Base-by-base conservation (phyloP, 2,888 invertebrate species). In the Drosophila robusta region DNA sequence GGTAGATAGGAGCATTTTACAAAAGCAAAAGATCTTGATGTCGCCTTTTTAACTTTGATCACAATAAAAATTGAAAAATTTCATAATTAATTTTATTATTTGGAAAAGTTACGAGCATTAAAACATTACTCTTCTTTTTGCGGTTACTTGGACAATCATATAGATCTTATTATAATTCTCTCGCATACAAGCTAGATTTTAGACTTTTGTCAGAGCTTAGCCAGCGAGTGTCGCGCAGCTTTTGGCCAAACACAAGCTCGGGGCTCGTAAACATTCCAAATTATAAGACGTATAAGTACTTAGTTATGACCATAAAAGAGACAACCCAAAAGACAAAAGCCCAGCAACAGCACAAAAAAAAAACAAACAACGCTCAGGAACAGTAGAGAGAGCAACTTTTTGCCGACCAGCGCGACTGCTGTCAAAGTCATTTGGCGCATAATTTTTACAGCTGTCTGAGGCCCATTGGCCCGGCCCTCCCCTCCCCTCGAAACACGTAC, bases 391-490 rank as follows among this genome's bases (percentile, higher is more conserved):
- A 57, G 36, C 44, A 73, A 72, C 46, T 72, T 76, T 65, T 65
- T 50, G 52, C 56, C 61, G 60, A 55, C 65, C 79, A 45, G 64
- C 51, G 75, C 72, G 71, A 82, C 82, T 85, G 85, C 86, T 87
- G 87, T 87, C 81, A 84, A 85, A 87, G 85, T 84, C 87, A 85
- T 82, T 82, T 82, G 82, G 75, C 81, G 81, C 87, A 87, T 84
- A 75, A 80, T 87, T 84, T 89, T 87, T 78, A 84, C 85, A 84
- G 65, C 87, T 75, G 66, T 64, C 74, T 78, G 47, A 34, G 64
- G 44, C 70, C 52, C 72, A 34, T 39, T 49, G 14, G 12, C n/a
- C 24, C 58, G 42, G 14, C 29, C n/a, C 36, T 44, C 32, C 16
- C 32, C 22, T 18, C 16, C 16, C 26, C 47, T 54, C 8, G 8